A percentile compares a stretch with the other conserved stretches of the same genome.
These are phyloP conservation scores for Corbicula japonica DNA, from an alignment of 2,888 invertebrate species.

Conservation along the genomic window DNA sequence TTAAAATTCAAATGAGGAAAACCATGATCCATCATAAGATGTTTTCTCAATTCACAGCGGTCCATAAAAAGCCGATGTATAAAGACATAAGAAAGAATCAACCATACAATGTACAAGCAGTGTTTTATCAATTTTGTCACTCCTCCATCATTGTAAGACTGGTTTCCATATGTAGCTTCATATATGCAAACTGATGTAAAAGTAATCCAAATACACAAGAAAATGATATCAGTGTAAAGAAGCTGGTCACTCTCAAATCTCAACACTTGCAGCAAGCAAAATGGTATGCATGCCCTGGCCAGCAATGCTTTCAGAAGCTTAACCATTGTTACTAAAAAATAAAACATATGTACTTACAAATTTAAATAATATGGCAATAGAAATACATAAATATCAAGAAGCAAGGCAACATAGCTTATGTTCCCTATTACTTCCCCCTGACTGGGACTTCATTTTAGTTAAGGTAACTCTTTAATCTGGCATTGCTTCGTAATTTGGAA, in stretches of 20 bases:
- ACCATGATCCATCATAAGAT: not conserved
- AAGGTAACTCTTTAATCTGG: too few relatives aligned
- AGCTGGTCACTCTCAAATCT: conserved; percentile 4
- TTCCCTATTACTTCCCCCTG: too few relatives aligned
- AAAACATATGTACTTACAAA: too few relatives aligned
- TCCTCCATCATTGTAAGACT: not conserved
- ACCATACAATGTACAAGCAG: not conserved
- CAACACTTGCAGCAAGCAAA: conserved; percentile 5
- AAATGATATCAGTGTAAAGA: not conserved
- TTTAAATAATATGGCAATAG: too few relatives aligned
- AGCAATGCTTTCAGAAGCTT: conserved; percentile 13
- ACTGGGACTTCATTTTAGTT: too few relatives aligned
- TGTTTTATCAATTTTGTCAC: not conserved
- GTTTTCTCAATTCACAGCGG: not conserved
- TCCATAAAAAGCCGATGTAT: not conserved
- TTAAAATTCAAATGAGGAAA: conserved; percentile 10
- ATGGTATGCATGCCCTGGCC: not conserved
- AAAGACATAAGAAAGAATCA: not conserved
- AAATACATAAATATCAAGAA: too few relatives aligned
- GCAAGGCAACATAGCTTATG: too few relatives aligned
- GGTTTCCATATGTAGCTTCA: not conserved
- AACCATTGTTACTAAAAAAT: too few relatives aligned
- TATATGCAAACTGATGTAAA: conserved; percentile 11
- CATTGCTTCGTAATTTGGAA: too few relatives aligned
- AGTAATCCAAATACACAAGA: not conserved